Evolutionary conservation across 2,797 vertebrate species (phyloP).

Genomic region (Poliocrania exsul): DNA sequence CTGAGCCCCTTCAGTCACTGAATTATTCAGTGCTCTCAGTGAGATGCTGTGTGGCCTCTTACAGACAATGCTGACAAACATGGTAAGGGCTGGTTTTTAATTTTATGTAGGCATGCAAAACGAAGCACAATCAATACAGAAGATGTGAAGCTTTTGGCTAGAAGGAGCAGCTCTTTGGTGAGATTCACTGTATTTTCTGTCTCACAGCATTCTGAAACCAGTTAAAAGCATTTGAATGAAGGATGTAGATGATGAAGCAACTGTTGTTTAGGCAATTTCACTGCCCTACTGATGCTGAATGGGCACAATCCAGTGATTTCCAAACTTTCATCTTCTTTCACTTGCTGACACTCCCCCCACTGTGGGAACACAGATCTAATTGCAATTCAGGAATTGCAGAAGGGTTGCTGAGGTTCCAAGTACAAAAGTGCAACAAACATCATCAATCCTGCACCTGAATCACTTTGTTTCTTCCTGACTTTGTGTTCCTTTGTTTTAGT

Average conservation of each 20-base stretch:
- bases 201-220: conserved; percentile 12
- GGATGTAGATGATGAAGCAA: neutral
- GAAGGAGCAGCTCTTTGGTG: conserved; percentile 90
- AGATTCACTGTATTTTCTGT: conserved; percentile 43
- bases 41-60: neutral
- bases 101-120: conserved; percentile 87
- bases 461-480: neutral
- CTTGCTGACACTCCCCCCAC: neutral
- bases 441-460: neutral
- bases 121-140: conserved; percentile 87
- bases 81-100: conserved; percentile 2
- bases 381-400: neutral
- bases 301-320: neutral
- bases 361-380: neutral
- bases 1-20: neutral
- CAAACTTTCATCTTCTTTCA: neutral
- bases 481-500: neutral
- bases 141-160: conserved; percentile 92
- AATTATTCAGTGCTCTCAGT: neutral
- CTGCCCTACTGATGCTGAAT: neutral
- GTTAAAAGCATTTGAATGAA: conserved; percentile 22
- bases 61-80: neutral
- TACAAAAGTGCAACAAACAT: neutral
- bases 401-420: neutral
- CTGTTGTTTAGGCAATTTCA: conserved; percentile 19